Evolutionary conservation across 2,888 invertebrate species (phyloP), one percentile per base, ranked within the genome.

Genomic region (Drosophila ustulata): DNA sequence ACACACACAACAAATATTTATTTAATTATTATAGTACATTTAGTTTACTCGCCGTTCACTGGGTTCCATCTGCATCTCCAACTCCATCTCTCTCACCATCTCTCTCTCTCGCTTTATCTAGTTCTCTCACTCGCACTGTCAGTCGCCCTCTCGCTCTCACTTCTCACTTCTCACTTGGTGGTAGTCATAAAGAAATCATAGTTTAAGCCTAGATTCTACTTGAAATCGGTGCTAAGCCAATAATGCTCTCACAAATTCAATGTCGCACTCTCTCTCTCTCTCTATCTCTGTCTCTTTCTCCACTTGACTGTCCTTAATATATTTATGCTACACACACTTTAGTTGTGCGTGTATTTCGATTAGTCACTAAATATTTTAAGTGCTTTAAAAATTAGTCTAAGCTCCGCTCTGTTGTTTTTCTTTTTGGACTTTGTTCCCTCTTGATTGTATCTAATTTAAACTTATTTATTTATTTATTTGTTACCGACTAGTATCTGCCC

Each of bases 281-380:
- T 30, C 25, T 7, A 11, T 37, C 18, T 56, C 47, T 50, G 13
- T 37, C 4, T n/a, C 64, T 58, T 18, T 55, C 64, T 72, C 32
- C 56, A 18, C 28, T 32, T 59, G 58, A 80, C 64, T 67, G 61
- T 55, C 64, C 61, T 39, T 67, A 75, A 75, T 79, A 69, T 75
- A 71, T 78, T 74, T 69, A 69, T 37, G 28, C 18, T 61, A 79
- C 67, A 75, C 66, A 57, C 41, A 64, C 28, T 50, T 25, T 45
- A 61, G 32, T 55, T 62, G 71, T 64, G 70, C 55, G 56, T 75
- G 71, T 77, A 80, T 77, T 90, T 89, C 89, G 89, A 89, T 86
- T 91, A 91, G 91, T 91, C 91, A 91, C 90, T 91, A 91, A 91
- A 89, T 91, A 91, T 88, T 85, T 90, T 90, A 91, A 90, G 90